Conservation (phyloP, 1,140 invertebrate genomes). For the Heliconius himera region DNA sequence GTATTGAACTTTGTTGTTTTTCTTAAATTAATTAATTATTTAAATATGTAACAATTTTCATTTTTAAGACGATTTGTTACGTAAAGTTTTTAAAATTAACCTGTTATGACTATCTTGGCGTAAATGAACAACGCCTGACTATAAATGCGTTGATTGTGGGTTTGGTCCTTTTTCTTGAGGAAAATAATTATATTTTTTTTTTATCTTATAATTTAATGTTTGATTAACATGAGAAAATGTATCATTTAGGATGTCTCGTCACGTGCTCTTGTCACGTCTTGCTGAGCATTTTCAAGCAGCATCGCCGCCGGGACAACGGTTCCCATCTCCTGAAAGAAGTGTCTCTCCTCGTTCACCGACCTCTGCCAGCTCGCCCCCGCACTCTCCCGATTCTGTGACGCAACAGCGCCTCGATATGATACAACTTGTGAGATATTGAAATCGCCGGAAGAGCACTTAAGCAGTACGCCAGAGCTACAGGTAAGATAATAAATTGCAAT, state of each 20-base stretch:
- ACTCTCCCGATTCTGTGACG: conserved; percentile 60
- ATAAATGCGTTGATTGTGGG: neutral
- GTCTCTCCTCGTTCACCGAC: conserved; percentile 60
- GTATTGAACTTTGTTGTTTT: neutral
- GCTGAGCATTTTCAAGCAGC: conserved; percentile 72
- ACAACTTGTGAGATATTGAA: conserved; percentile 70
- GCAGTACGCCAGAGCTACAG: conserved; percentile 73
- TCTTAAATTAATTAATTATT: neutral
- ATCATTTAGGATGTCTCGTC: conserved; percentile 66
- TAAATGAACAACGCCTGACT: neutral
- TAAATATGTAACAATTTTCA: neutral
- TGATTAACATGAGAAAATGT: neutral
- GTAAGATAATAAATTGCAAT: conserved; percentile 40
- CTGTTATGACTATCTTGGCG: neutral
- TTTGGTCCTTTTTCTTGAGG: neutral
- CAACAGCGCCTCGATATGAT: conserved; percentile 61
- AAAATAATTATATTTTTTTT: neutral
- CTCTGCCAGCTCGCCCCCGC: conserved; percentile 61
- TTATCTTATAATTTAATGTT: neutral
- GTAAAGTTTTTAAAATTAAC: neutral
- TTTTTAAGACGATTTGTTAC: neutral
- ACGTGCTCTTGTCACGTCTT: conserved; percentile 71
- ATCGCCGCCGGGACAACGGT: conserved; percentile 67
- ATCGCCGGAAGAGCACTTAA: conserved; percentile 72
- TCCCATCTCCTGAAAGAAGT: conserved; percentile 68